Evolutionary conservation across 2,888 invertebrate genomes (phyloP).

Genomic region (Phaonia tiefii): DNA sequence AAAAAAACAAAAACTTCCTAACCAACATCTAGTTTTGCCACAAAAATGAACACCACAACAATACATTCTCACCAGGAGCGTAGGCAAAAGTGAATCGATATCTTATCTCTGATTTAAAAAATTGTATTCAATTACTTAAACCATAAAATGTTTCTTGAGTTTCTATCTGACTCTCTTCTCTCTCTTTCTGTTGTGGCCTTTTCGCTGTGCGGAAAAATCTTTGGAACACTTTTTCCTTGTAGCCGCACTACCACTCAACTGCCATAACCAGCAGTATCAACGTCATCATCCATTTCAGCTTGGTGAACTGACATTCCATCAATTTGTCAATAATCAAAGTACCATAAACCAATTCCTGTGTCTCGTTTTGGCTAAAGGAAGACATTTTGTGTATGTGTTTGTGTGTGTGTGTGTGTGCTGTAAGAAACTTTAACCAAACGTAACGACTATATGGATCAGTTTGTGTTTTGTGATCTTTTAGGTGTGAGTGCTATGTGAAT

Average conservation of each 20-base stretch:
- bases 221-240: neutral
- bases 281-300: neutral
- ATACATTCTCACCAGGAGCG: slow-evolving; percentile 5
- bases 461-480: too few relatives aligned
- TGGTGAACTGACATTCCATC: slow-evolving; percentile 57
- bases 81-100: slow-evolving; percentile 26
- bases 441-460: slow-evolving; percentile 30
- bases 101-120: slow-evolving; percentile 22
- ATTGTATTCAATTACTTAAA: slow-evolving; percentile 45
- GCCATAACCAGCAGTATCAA: slow-evolving; percentile 45
- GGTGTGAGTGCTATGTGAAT: neutral
- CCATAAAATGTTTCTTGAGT: slow-evolving; percentile 20
- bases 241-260: slow-evolving; percentile 26
- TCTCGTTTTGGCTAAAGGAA: slow-evolving; percentile 10
- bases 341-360: slow-evolving; percentile 54
- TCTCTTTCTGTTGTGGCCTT: neutral
- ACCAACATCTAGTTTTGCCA: too few relatives aligned
- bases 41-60: slow-evolving; percentile 1
- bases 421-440: slow-evolving; percentile 46
- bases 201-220: slow-evolving; percentile 7
- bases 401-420: neutral
- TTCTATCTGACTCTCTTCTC: neutral
- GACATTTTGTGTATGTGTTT: slow-evolving; percentile 22
- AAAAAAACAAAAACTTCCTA: neutral
- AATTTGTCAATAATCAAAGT: slow-evolving; percentile 64